Base-by-base conservation (phyloP, 2,113 vertebrate genomes). In the Antennarius striatus region DNA sequence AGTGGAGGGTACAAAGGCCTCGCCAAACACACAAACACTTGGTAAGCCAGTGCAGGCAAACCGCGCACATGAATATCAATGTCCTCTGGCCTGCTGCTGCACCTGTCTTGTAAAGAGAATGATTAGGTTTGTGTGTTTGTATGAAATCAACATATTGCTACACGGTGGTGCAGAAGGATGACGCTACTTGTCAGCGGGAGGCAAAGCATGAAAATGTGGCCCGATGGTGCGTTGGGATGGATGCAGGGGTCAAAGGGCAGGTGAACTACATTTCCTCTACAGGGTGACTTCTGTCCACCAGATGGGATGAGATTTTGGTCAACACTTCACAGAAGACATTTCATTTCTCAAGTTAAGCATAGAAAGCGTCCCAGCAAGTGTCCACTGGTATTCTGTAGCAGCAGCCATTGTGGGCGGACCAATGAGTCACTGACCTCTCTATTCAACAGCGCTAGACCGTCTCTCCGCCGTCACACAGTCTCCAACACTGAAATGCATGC, bases 1-100 rank as follows among this genome's bases (percentile, higher is more conserved):
- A 72, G 68, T 63, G 65, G 10, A 73, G 61, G 58, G 89, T 91
- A 65, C 90, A 91, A 91, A 91, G 90, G 88, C 75, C 84, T 81
- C 78, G 10, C 9, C 67, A 63, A 73, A 73, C 56, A 73, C 53
- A 80, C 81, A 79, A 28, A 73, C 73, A 56, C 55, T 49, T 10
- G 42, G 17, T 30, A 39, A 62, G 65, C 47, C 53, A 68, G 56
- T 10, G 59, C 56, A 56, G 22, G 53, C 56, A 54, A 15, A 14
- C 50, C 4, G 46, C 17, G 32, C 42, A 57, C 51, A 57, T 12
- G 22, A 65, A 59, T 17, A 57, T 11, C 56, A 64, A 78, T 75
- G 75, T 65, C 65, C 65, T 65, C 45, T 46, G 29, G 40, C 9
- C 40, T 68, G 52, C 30, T 30, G 51, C 11, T 67, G 43, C 57